A percentile compares a stretch with the other conserved stretches of the same genome.
Evolutionary conservation across 2,113 vertebrate species (phyloP).

Genomic region (Canis aureus): DNA sequence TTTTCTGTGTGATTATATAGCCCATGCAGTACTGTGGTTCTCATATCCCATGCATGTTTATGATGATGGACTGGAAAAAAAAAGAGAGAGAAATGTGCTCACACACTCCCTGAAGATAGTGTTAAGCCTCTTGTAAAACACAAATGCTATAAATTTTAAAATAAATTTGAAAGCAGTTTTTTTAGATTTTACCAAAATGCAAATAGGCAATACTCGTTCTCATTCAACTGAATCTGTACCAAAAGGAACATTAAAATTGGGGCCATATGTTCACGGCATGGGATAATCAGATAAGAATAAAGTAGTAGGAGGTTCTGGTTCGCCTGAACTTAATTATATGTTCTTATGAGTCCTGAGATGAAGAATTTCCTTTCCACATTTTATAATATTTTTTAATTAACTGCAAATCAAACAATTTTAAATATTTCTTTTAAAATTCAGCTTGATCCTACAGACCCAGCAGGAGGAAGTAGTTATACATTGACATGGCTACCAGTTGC

Average conservation of each 20-base stretch:
- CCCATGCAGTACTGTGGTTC: background rate
- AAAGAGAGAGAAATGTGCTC: background rate
- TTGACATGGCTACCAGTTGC: background rate
- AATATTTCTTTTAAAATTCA: constrained; percentile 39
- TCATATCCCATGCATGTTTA: background rate
- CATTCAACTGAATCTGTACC: constrained; percentile 24
- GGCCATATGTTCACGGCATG: constrained; percentile 67
- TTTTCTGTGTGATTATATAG: background rate
- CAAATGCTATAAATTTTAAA: background rate
- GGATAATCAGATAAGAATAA: constrained; percentile 69
- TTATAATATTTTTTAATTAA: constrained; percentile 62
- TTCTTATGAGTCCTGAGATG: constrained; percentile 13
- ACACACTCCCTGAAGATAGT: background rate
- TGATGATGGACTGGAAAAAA: background rate
- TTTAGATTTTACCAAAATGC: constrained; percentile 22
- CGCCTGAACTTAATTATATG: constrained; percentile 62
- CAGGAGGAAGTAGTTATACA: background rate
- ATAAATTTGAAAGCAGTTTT: background rate
- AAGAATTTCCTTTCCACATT: constrained; percentile 48
- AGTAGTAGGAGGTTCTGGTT: constrained; percentile 58
- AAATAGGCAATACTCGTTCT: constrained; percentile 25
- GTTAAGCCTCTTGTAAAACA: background rate
- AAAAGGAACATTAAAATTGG: constrained; percentile 18
- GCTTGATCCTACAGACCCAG: background rate
- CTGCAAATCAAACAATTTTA: constrained; percentile 25